phyloP scores from a whole-genome alignment of 2,113 vertebrate species.

The Alexandromys fortis region DNA sequence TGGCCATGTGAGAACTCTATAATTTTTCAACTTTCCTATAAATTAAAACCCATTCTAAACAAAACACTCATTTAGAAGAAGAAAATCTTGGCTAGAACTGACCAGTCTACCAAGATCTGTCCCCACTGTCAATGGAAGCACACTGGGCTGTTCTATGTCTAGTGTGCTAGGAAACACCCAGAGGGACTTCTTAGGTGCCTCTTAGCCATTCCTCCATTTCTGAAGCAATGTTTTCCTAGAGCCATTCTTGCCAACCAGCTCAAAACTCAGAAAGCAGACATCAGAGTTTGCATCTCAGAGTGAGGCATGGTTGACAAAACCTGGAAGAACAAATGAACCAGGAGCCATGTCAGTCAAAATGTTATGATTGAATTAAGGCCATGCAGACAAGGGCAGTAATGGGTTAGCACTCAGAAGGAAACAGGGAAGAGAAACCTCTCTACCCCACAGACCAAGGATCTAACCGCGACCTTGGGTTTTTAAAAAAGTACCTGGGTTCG shows the following conservation, averaged over 20 bases:
- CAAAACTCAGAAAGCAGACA: background rate
- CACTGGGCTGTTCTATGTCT: background rate
- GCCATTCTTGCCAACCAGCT: background rate
- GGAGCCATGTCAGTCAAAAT: constrained; percentile 44
- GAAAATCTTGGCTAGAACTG: background rate
- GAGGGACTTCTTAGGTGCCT: background rate
- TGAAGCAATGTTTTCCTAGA: background rate
- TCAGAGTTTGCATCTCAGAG: background rate
- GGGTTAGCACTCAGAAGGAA: background rate
- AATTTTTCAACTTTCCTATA: background rate
- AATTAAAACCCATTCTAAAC: constrained; percentile 30
- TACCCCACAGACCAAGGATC: background rate
- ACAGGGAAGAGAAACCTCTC: background rate
- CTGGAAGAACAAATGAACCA: constrained; percentile 29
- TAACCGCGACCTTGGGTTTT: background rate
- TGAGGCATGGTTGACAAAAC: constrained; percentile 29
- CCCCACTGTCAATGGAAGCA: background rate
- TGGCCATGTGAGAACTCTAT: background rate
- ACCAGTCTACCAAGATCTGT: background rate
- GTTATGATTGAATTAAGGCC: constrained; percentile 21
- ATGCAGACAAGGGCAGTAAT: background rate
- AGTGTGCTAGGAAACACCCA: background rate
- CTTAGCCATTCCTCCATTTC: background rate
- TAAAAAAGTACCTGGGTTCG: background rate
- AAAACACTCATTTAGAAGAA: background rate